Base-by-base conservation (phyloP, 1,140 invertebrate genomes). In the Rhagoletis zephyria region DNA sequence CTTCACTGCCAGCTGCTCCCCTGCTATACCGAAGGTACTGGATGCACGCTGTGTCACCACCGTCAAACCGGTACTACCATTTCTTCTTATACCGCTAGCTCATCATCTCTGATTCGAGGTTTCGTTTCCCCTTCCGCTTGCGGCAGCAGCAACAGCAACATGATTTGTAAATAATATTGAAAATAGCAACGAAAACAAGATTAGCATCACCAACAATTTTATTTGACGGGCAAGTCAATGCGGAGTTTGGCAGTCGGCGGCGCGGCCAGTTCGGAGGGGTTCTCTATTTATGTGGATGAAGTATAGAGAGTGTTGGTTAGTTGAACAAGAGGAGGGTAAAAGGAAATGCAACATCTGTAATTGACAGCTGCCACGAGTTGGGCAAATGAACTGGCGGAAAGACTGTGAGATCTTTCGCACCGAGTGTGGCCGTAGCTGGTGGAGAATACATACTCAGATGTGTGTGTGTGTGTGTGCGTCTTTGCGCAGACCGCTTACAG, bases 111-210 rank as follows among this genome's bases (percentile, higher is more conserved):
- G 67, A 14, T 40, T 45, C 4, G 42, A 19, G 45, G 9, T 64
- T 10, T 12, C 16, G 4, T 48, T 77, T 1, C 74, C 74, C 74
- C 74, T 81, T 19, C 74, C 74, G 19, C 48, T 81, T 19, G 74
- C 48, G 74, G 74, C 74, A 77, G 74, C 64, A 40, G 51, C 5
- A 56, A 10, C 51, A 67, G 30, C 67, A 74, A 74, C 67, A 81
- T 81, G 74, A 81, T 81, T 81, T 81, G 74, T 81, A 81, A 81
- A 81, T 81, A 81, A 81, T 81, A 81, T 81, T 81, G 74, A 81
- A 81, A 81, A 81, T 81, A 81, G 74, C 74, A 81, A 81, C 74
- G 74, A 81, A 81, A 81, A 56, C 74, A 81, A 81, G 74, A 81
- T 81, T 81, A 81, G 74, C 74, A 81, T 81, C 48, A 81, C 74